Evolutionary conservation across 2,113 vertebrate genomes (phyloP), one percentile per base, ranked within the genome.

Genomic region (Oncorhynchus keta): DNA sequence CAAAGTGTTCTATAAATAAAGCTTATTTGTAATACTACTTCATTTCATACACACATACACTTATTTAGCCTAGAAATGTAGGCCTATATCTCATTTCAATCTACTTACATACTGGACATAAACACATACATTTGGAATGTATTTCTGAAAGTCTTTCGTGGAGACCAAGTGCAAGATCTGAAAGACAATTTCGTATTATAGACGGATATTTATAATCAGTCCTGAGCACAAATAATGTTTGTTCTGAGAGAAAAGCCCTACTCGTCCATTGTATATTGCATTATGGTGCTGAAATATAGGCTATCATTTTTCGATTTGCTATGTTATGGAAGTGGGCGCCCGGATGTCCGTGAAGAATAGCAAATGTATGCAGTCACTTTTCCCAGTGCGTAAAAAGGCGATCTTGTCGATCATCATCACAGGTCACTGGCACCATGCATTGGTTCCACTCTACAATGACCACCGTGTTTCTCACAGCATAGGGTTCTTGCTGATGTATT

Each of bases 21-120:
- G 91, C 92, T 93, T 94, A 93, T 93, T 92, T 79, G 73, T 82
- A 81, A 87, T 80, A 59, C 87, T 92, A 91, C 92, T 93, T 93
- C 92, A 93, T 93, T 89, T 92, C 30, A 86, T 81, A 85, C 83
- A 89, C 80, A 83, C 65, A 83, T 77, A 68, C 80, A 79, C 82
- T 72, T 80, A 73, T 68, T 79, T 45, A 92, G 90, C 91, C 93
- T 93, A 93, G 92, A 81, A 45, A 45, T 45, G 9, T 45, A 45
- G 39, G 9, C 9, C 87, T 92, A 92, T 12, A 45, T 92, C 93
- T 93, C 92, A 93, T 93, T 89, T 92, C 82, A 59, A 83, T 78
- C 24, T 72, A 30, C 14, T 18, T 55, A 55, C 12, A 55, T 5
- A 51, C 13, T 13, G 13, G 3, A 51, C 11, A 80, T 65, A 82